Base-by-base conservation (phyloP, 2,113 vertebrate genomes). In the Spea multiplicata region DNA sequence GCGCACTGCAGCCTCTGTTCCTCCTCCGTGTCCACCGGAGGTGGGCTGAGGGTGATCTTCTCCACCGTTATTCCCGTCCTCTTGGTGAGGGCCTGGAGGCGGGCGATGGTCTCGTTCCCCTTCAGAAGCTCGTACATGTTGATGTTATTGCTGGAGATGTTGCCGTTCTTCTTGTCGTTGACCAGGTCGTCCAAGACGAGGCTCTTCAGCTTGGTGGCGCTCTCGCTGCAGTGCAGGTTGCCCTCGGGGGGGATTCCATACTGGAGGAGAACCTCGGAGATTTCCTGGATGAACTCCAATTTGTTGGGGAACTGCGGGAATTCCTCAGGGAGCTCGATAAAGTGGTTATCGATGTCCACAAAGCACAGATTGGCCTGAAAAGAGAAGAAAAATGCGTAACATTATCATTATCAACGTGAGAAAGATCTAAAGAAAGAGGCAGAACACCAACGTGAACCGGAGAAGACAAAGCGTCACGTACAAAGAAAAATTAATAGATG, bases 331-430 rank as follows among this genome's bases (percentile, higher is more conserved):
- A 93, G 84, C 70, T 99, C 97, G 0, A 98, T 93, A 71, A 91
- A 94, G 84, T 95, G 94, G 90, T 95, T 96, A 84, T 98, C 97
- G 0, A 98, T 95, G 85, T 99, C 97, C 73, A 99, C 97, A 61
- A 99, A 98, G 78, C 97, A 99, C 82, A 99, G 87, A 83, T 98
- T 98, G 62, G 96, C 95, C 97, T 99, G 87, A 65, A 78, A 87
- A 3, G 7, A 81, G 13, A 80, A 82, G 83, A 44, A 64, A 59
- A 9, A 59, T 59, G 14, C 14, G 14, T 59, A 12, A 13, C 30
- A 30, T 30, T 30, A 30, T 30, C 30, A 30, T 30, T 30, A 30
- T 30, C 30, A 30, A 30, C 30, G 30, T 30, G 30, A 30, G 30
- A 30, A 30, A 30, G 30, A 30, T 30, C 30, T 30, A 30, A 30